Conservation (phyloP, 2,113 vertebrate genomes). For the Grus americana region DNA sequence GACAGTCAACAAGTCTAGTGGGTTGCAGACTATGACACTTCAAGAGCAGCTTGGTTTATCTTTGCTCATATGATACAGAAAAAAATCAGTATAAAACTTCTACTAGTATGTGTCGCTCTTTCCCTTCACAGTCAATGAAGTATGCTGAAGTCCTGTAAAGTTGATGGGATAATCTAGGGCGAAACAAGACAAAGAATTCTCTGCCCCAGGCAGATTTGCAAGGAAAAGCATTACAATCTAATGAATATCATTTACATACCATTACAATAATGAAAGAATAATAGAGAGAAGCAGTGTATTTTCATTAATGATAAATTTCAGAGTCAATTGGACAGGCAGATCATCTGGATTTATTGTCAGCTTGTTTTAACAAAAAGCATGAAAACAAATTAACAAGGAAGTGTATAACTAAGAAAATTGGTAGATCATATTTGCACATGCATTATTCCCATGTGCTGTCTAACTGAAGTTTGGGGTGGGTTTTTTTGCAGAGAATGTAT, state of each 20-base stretch:
- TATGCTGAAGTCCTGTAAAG: not conserved
- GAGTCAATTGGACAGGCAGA: not conserved
- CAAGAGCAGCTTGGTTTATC: not conserved
- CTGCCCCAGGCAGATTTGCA: not conserved
- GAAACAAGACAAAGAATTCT: not conserved
- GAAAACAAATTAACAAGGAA: not conserved
- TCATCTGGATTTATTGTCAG: not conserved
- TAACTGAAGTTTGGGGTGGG: not conserved
- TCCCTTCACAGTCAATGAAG: not conserved
- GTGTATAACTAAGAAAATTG: not conserved
- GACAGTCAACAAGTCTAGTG: not conserved
- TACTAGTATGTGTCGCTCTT: not conserved
- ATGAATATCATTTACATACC: not conserved
- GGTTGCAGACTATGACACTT: not conserved
- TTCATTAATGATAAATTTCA: not conserved
- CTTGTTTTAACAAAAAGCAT: not conserved
- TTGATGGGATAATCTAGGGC: not conserved
- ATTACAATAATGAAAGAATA: not conserved
- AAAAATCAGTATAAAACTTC: not conserved
- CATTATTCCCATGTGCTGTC: not conserved
- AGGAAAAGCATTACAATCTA: not conserved
- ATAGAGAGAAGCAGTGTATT: not conserved
- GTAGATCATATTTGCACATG: not conserved
- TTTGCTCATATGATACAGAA: not conserved
- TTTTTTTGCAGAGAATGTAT: not conserved